Base-by-base conservation (phyloP, 2,797 vertebrate species). In the Typhlichthys eigenmanni region DNA sequence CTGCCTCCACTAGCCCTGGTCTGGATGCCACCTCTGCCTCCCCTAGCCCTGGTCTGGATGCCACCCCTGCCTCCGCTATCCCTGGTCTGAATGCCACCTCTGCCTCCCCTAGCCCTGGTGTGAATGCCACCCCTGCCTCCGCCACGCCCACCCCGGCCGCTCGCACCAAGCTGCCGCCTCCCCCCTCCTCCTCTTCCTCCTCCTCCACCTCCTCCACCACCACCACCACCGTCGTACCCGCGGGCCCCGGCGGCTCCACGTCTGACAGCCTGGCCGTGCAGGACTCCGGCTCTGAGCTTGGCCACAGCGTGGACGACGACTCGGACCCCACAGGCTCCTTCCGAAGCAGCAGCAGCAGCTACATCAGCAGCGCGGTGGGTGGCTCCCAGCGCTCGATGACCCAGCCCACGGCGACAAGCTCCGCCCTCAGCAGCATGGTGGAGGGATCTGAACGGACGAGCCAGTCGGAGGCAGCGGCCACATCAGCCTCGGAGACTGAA, bases 251-350 rank as follows among this genome's bases (percentile, higher is more conserved):
- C 72, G 82, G 72, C 78, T 85, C 75, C 72, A 87, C 82, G 61
- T 51, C 62, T 0, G 76, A 82, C 65, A 89, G 87, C 74, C 55
- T 81, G 9, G 59, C 66, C 0, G 57, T 75, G 13, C 82, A 90
- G 50, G 90, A 92, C 59, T 92, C 91, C 50, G 86, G 85, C 78
- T 92, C 92, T 10, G 90, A 91, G 47, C 59, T 88, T 64, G 89
- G 90, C 79, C 90, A 85, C 68, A 90, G 89, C 76, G 77, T 89
- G 0, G 85, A 90, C 16, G 88, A 91, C 13, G 84, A 88, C 64
- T 51, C 72, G 2, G 81, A 88, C 51, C 78, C 66, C 50, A 59
- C 53, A 0, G 66, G 71, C 17, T 91, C 89, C 52, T 57, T 74
- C 50, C 83, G 76, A 65, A 89, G 79, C 74, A 74, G 47, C 55